Conservation (phyloP, 2,113 vertebrate genomes). For the Melanotaenia duboulayi region DNA sequence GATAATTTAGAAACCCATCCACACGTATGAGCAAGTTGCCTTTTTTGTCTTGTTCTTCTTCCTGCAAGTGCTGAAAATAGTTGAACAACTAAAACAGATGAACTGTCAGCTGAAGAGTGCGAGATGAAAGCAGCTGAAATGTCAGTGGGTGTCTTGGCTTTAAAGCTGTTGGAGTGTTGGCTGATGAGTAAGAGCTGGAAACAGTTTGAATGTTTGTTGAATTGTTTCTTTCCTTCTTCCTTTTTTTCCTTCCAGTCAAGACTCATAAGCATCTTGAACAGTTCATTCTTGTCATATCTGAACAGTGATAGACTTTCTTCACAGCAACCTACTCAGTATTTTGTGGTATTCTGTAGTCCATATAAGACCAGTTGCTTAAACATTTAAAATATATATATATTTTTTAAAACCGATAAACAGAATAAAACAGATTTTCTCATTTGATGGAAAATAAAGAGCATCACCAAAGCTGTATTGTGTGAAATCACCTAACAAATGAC, state of each 20-base stretch:
- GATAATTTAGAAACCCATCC: neutral
- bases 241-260: no score
- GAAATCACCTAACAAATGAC: neutral
- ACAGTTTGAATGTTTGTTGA: neutral
- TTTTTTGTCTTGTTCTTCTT: neutral
- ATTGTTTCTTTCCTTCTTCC: no score
- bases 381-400: no score
- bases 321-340: neutral
- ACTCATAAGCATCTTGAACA: no score
- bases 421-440: no score
- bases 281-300: slow-evolving; percentile 5
- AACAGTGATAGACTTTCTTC: neutral
- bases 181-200: neutral
- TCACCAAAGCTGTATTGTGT: no score
- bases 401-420: no score
- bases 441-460: no score
- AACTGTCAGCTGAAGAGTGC: neutral
- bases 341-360: neutral
- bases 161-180: neutral
- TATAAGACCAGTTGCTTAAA: neutral
- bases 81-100: neutral
- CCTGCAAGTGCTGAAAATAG: neutral
- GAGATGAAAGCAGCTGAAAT: neutral
- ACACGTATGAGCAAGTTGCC: neutral
- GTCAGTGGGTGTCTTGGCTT: neutral